Conservation (phyloP, 1,140 invertebrate genomes). For the Pentalonia nigronervosa region DNA sequence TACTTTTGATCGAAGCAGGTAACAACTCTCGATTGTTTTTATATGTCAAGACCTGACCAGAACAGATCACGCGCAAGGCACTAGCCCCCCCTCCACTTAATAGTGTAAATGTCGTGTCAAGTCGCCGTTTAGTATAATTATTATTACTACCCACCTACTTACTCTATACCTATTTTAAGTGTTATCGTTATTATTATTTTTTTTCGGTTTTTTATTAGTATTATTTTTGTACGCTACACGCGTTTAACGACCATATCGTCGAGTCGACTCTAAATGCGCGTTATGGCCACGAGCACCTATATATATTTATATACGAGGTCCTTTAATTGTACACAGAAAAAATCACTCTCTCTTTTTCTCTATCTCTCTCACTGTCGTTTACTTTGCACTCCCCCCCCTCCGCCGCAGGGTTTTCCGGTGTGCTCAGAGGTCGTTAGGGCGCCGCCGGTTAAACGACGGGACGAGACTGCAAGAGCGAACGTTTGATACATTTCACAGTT, state of each 20-base stretch:
- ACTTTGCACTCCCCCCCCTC: background rate
- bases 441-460: background rate
- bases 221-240: background rate
- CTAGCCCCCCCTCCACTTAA: no score
- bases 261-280: background rate
- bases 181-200: background rate
- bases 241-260: background rate
- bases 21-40: no score
- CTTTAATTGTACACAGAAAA: slow-evolving; percentile 29
- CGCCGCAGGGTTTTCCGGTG: background rate
- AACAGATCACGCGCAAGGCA: no score
- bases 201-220: background rate
- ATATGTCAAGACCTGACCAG: no score
- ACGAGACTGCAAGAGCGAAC: background rate
- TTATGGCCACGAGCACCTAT: background rate
- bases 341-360: background rate
- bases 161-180: background rate
- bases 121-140: background rate
- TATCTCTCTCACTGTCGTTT: background rate
- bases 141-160: background rate
- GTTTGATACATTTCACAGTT: slow-evolving; percentile 51
- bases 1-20: no score
- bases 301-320: background rate
- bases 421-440: slow-evolving; percentile 6
- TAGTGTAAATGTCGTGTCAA: background rate